These are phyloP conservation scores for Antedon bifida DNA, from an alignment of 35 echinoderm and acorn worm genomes.

Conservation along the genomic window DNA sequence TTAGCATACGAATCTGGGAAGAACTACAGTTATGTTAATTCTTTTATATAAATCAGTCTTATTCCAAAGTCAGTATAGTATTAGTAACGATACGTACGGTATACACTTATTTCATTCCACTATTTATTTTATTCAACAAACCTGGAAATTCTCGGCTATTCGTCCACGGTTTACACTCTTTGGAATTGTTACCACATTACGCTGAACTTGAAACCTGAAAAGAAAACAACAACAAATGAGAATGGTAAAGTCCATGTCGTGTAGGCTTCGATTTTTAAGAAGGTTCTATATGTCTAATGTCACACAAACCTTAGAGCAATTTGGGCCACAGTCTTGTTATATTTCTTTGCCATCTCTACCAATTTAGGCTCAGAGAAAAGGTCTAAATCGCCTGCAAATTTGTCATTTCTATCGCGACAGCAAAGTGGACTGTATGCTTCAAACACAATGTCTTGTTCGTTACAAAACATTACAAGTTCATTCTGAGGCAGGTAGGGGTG, in stretches of 20 bases:
- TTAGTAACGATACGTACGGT: too few relatives aligned
- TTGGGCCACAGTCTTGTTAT: background rate
- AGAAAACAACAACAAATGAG: too few relatives aligned
- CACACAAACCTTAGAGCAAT: background rate
- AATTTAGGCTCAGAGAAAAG: background rate
- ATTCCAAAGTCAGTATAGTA: too few relatives aligned
- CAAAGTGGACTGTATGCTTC: background rate
- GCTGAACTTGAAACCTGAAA: constrained; percentile 8
- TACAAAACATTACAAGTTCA: background rate
- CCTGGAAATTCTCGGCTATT: constrained; percentile 5
- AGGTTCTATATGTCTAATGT: too few relatives aligned
- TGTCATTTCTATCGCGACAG: background rate
- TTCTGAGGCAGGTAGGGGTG: background rate
- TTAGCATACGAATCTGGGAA: too few relatives aligned
- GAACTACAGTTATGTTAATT: too few relatives aligned
- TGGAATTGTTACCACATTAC: background rate
- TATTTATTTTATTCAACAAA: background rate
- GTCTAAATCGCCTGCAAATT: background rate
- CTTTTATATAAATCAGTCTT: too few relatives aligned
- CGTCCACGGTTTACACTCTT: constrained; percentile 5
- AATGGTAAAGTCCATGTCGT: too few relatives aligned
- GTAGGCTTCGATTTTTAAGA: too few relatives aligned
- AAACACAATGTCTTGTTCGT: background rate
- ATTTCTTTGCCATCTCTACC: background rate
- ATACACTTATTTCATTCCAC: too few relatives aligned